phyloP scores from a whole-genome alignment of 2,113 vertebrate species.

The Alaudala cheleensis region DNA sequence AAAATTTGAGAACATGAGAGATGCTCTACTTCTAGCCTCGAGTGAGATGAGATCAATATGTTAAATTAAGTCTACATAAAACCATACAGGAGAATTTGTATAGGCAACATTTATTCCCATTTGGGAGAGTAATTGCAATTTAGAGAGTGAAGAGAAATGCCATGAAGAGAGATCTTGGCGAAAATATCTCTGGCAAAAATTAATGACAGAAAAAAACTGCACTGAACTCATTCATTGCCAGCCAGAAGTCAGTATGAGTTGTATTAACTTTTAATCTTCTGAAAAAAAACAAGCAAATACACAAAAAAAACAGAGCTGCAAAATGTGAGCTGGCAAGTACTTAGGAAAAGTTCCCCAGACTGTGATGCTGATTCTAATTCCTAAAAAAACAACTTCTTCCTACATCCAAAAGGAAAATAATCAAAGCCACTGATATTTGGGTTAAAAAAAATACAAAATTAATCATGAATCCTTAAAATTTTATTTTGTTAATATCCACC shows the following conservation, averaged over 20 bases:
- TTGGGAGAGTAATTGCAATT: background rate
- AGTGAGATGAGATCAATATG: slow-evolving; percentile 33
- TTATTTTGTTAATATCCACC: background rate
- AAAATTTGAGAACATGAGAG: slow-evolving; percentile 35
- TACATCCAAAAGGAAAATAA: background rate
- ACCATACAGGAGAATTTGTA: slow-evolving; percentile 24
- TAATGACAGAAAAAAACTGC: background rate
- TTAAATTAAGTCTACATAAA: slow-evolving; percentile 57
- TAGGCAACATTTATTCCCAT: background rate
- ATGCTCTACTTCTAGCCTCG: slow-evolving; percentile 48
- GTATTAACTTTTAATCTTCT: background rate
- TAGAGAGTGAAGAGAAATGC: background rate
- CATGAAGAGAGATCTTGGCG: background rate
- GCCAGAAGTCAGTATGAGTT: background rate
- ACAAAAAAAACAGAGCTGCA: background rate
- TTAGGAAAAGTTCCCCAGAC: background rate
- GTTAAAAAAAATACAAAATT: background rate
- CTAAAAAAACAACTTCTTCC: background rate
- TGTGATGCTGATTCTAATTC: background rate
- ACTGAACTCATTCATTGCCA: background rate
- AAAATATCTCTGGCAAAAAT: slow-evolving; percentile 19
- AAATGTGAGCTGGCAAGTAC: background rate
- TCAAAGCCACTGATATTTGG: background rate
- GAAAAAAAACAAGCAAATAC: background rate
- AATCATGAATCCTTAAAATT: background rate